phyloP scores from a whole-genome alignment of 1,140 invertebrate genomes.

The Archegozetes longisetosus region DNA sequence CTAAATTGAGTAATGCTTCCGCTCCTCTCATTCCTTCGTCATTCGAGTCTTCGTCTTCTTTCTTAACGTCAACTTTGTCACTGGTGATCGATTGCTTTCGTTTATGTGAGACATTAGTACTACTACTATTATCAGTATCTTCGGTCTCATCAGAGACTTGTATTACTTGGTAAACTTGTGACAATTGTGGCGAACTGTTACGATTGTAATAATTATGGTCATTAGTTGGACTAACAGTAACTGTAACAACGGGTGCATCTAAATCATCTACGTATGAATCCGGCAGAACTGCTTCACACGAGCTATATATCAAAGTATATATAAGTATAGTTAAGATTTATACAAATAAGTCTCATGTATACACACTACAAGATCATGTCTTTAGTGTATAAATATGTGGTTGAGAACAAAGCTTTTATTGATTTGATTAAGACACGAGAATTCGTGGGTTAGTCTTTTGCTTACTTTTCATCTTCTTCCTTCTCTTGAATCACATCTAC shows the following conservation, averaged over 20 bases:
- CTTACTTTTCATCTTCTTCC: too few relatives aligned
- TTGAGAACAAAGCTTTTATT: too few relatives aligned
- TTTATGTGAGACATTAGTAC: neutral
- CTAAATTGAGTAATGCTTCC: constrained; percentile 10
- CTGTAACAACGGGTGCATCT: neutral
- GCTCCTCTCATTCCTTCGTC: constrained; percentile 3
- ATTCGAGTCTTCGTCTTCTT: neutral
- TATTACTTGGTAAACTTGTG: neutral
- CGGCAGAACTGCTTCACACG: neutral
- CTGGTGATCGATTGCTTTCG: neutral
- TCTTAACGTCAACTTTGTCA: neutral
- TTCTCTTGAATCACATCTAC: too few relatives aligned
- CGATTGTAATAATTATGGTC: constrained; percentile 10
- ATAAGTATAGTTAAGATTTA: neutral
- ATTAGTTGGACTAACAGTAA: neutral
- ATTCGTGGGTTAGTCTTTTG: too few relatives aligned
- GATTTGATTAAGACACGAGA: too few relatives aligned
- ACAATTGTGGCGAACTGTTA: constrained; percentile 12
- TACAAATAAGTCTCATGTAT: too few relatives aligned
- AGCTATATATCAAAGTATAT: neutral
- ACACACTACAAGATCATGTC: too few relatives aligned
- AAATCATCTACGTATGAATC: neutral
- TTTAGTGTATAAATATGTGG: too few relatives aligned
- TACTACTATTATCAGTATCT: neutral
- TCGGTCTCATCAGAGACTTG: neutral